Percentiles rank a stretch among this genome's conserved stretches.
Conservation (phyloP, 2,797 vertebrate genomes). For the Ataeniobius toweri region DNA sequence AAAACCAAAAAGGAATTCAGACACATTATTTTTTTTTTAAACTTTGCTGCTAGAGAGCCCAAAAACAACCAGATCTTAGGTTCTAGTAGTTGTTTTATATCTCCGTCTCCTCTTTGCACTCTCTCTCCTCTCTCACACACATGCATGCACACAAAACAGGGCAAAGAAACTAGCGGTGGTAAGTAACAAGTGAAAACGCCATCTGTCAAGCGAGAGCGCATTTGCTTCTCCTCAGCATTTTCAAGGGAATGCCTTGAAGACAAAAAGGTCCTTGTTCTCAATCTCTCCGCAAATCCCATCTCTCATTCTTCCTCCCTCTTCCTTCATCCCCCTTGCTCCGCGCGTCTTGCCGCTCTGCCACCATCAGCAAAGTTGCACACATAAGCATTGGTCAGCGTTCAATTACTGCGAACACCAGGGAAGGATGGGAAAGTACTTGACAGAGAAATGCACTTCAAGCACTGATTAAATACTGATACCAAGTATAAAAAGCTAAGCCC, state of each 20-base stretch:
- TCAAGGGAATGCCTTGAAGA: conserved; percentile 83
- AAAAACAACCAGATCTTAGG: conserved; percentile 43
- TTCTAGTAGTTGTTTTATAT: conserved; percentile 62
- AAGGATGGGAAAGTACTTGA: conserved; percentile 77
- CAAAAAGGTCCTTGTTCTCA: conserved; percentile 83
- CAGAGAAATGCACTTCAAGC: conserved; percentile 82
- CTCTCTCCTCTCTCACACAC: background rate
- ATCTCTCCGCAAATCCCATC: conserved; percentile 81
- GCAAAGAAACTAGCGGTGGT: conserved; percentile 77
- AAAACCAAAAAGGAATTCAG: conserved; percentile 7
- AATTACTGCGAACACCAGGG: conserved; percentile 79
- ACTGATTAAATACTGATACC: conserved; percentile 83
- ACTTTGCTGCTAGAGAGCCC: conserved; percentile 33
- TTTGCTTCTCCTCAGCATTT: conserved; percentile 84
- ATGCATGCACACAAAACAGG: conserved; percentile 46
- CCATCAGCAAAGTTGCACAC: conserved; percentile 84
- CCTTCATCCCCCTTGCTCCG: conserved; percentile 77
- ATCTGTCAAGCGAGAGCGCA: conserved; percentile 80
- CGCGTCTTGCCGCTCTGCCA: conserved; percentile 73
- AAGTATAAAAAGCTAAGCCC: conserved; percentile 78
- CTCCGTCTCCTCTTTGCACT: conserved; percentile 33
- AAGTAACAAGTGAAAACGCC: conserved; percentile 85
- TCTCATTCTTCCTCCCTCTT: conserved; percentile 80
- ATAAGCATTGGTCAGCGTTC: conserved; percentile 83
- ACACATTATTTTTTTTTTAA: conserved; percentile 11